phyloP scores from a whole-genome alignment of 2,888 invertebrate species.

The Ormyrus labotus region DNA sequence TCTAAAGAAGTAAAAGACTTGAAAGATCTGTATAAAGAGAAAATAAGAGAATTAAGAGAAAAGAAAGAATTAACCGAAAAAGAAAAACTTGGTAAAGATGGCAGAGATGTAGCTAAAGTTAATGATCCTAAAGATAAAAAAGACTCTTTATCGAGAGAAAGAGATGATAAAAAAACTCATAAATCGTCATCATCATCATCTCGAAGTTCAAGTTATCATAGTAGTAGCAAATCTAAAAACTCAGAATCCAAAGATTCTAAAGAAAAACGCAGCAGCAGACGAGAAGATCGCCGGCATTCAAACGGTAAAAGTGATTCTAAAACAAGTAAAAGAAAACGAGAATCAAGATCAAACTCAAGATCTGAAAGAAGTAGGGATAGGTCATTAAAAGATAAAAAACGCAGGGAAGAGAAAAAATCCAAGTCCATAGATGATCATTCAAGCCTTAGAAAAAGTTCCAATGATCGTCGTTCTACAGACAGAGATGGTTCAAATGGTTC shows the following conservation, averaged over 20 bases:
- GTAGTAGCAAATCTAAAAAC: slow-evolving; percentile 65
- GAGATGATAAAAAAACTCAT: slow-evolving; percentile 68
- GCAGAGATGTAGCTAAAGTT: slow-evolving; percentile 63
- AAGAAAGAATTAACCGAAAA: slow-evolving; percentile 74
- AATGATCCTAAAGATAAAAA: slow-evolving; percentile 68
- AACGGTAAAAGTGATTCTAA: slow-evolving; percentile 62
- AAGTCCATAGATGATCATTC: slow-evolving; percentile 85
- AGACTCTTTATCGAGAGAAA: slow-evolving; percentile 65
- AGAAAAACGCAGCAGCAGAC: slow-evolving; percentile 63
- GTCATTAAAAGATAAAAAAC: slow-evolving; percentile 68
- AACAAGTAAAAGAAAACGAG: slow-evolving; percentile 73
- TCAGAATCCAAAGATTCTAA: slow-evolving; percentile 64
- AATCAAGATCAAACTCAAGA: slow-evolving; percentile 71
- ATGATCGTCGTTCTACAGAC: slow-evolving; percentile 85
- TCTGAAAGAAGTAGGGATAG: slow-evolving; percentile 59
- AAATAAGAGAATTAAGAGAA: slow-evolving; percentile 72
- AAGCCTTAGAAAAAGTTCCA: slow-evolving; percentile 81
- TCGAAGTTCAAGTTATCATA: slow-evolving; percentile 67
- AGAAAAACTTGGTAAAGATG: slow-evolving; percentile 70
- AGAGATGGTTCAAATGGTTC: slow-evolving; percentile 87
- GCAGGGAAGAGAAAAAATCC: slow-evolving; percentile 71
- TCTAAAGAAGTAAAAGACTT: slow-evolving; percentile 69
- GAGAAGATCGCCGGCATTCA: slow-evolving; percentile 63
- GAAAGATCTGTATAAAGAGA: slow-evolving; percentile 74
- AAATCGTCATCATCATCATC: slow-evolving; percentile 64